Base-by-base conservation (phyloP, 2,113 vertebrate genomes). In the Sebastes fasciatus region DNA sequence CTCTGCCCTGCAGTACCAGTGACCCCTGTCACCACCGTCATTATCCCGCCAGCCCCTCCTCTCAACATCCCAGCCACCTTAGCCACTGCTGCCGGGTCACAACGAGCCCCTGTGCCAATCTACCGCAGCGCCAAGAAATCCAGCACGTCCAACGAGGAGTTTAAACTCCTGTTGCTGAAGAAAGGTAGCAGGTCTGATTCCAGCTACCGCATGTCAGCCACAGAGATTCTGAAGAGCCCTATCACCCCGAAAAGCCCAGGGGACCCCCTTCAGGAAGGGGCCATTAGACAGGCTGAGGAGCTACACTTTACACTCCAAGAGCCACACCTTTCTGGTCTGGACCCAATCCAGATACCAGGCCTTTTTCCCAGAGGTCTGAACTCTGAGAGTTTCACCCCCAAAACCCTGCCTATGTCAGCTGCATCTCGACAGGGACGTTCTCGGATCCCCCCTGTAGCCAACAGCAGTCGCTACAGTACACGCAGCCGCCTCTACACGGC, bases 171-270 rank as follows among this genome's bases (percentile, higher is more conserved):
- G 54, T 95, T 99, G 74, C 95, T 99, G 34, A 99, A 98, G 94
- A 99, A 99, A 85, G 98, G 98, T 79, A 99, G 98, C 74, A 96
- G 98, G 58, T 97, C 98, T 0, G 98, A 99, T 90, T 96, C 98
- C 69, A 99, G 98, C 92, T 99, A 99, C 83, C 97, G 98, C 79
- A 98, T 99, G 98, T 99, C 98, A 0, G 98, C 98, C 17, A 97
- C 97, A 0, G 98, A 99, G 95, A 99, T 99, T 93, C 95, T 99
- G 54, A 99, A 99, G 91, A 99, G 98, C 69, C 98, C 98, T n/a
- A 95, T 99, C 79, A 94, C 97, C 80, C 97, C 98, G 58, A 99
- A 98, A 90, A 94, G 94, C 63, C 97, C 96, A 0, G 97, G 96
- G 62, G 98, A 99, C 51, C 90, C 96, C 57, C 66, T 82, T 0